These are phyloP conservation scores for Cyclargus thomasi DNA, from an alignment of 1,140 invertebrate species.

Conservation along the genomic window DNA sequence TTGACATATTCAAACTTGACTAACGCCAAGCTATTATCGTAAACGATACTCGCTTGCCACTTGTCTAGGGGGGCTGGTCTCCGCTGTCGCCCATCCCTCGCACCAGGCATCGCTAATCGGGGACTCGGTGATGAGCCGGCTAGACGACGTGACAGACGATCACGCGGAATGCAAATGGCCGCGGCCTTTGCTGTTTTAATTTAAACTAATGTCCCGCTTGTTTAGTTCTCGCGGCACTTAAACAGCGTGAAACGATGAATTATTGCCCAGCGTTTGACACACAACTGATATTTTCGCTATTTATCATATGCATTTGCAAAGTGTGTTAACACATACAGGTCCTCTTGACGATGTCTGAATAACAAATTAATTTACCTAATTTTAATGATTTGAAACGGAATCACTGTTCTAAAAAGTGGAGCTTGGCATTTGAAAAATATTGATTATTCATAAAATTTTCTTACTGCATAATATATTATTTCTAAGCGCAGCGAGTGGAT, in stretches of 20 bases:
- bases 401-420: too few relatives aligned
- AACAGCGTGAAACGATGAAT: constrained; percentile 21
- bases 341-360: neutral
- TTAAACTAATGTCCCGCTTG: constrained; percentile 49
- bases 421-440: too few relatives aligned
- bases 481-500: too few relatives aligned
- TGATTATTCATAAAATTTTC: too few relatives aligned
- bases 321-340: neutral
- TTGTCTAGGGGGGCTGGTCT: too few relatives aligned
- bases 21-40: too few relatives aligned
- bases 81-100: neutral
- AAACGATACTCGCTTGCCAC: too few relatives aligned
- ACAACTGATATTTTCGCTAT: constrained; percentile 2
- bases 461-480: too few relatives aligned
- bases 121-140: constrained; percentile 54
- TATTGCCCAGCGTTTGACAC: constrained; percentile 10
- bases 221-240: constrained; percentile 30
- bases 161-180: constrained; percentile 66
- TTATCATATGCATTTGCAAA: neutral
- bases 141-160: constrained; percentile 62
- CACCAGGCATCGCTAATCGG: constrained; percentile 38
- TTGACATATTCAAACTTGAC: too few relatives aligned
- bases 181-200: constrained; percentile 61
- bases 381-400: too few relatives aligned
- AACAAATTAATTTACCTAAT: neutral